phyloP scores from a whole-genome alignment of 2,113 vertebrate genomes.

The Damaliscus lunatus region DNA sequence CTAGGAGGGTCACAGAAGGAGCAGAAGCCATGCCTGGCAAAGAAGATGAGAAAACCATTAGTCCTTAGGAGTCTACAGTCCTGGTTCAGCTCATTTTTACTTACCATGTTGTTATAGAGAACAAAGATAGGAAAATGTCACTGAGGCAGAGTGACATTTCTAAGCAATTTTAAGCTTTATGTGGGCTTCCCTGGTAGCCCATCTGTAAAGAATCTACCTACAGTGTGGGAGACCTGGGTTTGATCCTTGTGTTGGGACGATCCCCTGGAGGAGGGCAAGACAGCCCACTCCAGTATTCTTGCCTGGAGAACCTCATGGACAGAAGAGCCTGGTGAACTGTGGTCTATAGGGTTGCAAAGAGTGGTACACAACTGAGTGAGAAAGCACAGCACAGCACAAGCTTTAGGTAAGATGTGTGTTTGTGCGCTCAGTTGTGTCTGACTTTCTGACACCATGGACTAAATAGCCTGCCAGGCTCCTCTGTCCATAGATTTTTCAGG shows the following conservation, averaged over 20 bases:
- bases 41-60: background rate
- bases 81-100: background rate
- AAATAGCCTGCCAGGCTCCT: background rate
- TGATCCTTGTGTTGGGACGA: background rate
- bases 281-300: background rate
- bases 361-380: background rate
- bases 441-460: background rate
- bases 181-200: background rate
- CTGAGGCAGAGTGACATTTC: background rate
- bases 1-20: background rate
- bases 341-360: background rate
- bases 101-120: background rate
- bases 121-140: background rate
- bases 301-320: background rate
- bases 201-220: background rate
- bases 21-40: background rate
- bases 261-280: background rate
- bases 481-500: background rate
- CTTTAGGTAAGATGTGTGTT: background rate
- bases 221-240: background rate
- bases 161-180: background rate
- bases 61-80: background rate
- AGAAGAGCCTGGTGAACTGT: background rate
- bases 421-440: background rate
- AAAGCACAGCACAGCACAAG: background rate